These are phyloP conservation scores for Mactra quadrangularis DNA, from an alignment of 1,140 invertebrate species.

Conservation along the genomic window DNA sequence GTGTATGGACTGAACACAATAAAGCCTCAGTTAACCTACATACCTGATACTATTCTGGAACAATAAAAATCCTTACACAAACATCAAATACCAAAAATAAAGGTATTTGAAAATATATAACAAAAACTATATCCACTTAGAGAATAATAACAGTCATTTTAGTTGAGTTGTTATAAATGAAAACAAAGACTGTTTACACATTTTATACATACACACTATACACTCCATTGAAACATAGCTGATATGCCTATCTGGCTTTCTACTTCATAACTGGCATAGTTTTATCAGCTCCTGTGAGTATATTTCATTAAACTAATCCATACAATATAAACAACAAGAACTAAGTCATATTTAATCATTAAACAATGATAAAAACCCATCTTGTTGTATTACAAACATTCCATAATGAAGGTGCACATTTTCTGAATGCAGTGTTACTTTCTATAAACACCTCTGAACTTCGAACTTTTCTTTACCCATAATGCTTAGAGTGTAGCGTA, in stretches of 20 bases:
- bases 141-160: neutral
- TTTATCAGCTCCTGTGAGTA: conserved; percentile 40
- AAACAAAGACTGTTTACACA: conserved; percentile 55
- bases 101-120: no score
- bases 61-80: no score
- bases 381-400: neutral
- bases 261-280: conserved; percentile 32
- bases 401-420: conserved; percentile 22
- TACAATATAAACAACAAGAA: neutral
- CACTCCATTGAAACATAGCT: conserved; percentile 36
- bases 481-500: conserved; percentile 39
- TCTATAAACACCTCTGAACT: conserved; percentile 47
- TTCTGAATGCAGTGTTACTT: neutral
- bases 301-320: conserved; percentile 17
- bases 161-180: neutral
- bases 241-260: conserved; percentile 55
- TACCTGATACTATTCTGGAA: conserved; percentile 10
- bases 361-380: conserved; percentile 20
- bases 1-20: no score
- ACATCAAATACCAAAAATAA: no score
- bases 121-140: no score
- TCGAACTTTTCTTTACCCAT: conserved; percentile 43
- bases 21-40: conserved; percentile 1
- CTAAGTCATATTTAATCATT: no score
- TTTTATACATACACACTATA: conserved; percentile 35